These are phyloP conservation scores for Leptopilina syphax DNA, from an alignment of 2,888 invertebrate genomes.

Conservation along the genomic window DNA sequence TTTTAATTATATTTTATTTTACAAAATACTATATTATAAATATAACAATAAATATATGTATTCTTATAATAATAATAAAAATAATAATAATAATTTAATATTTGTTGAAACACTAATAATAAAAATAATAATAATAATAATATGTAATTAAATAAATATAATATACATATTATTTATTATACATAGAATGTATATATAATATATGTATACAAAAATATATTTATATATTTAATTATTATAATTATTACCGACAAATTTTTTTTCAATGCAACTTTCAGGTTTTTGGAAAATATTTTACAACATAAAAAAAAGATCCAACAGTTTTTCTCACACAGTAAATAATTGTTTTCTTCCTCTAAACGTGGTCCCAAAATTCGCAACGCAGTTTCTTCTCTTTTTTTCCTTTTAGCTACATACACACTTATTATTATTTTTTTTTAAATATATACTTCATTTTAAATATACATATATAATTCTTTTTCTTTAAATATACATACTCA, in stretches of 20 bases:
- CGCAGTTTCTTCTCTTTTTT: conserved; percentile 40
- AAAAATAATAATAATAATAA: too few species aligned
- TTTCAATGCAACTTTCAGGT: not conserved
- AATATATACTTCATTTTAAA: conserved; percentile 46
- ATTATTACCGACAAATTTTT: too few species aligned
- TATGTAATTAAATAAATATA: too few species aligned
- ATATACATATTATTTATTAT: too few species aligned
- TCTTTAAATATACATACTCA: conserved; percentile 4
- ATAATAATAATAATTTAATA: too few species aligned
- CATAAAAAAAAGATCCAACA: conserved; percentile 7
- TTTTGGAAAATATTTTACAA: conserved; percentile 1
- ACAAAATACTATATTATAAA: too few species aligned
- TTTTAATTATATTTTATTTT: too few species aligned
- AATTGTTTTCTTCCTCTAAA: not conserved
- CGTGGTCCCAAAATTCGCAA: conserved; percentile 33
- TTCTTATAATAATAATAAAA: too few species aligned
- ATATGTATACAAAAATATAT: too few species aligned
- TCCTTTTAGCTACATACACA: conserved; percentile 21
- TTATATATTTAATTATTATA: too few species aligned
- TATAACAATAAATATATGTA: too few species aligned
- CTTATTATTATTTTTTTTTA: conserved; percentile 20
- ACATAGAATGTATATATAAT: not conserved
- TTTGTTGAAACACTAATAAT: too few species aligned
- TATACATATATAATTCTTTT: conserved; percentile 35
- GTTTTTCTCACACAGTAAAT: not conserved